Evolutionary conservation across 1,140 invertebrate species (phyloP).

Genomic region (Halesus radiatus): DNA sequence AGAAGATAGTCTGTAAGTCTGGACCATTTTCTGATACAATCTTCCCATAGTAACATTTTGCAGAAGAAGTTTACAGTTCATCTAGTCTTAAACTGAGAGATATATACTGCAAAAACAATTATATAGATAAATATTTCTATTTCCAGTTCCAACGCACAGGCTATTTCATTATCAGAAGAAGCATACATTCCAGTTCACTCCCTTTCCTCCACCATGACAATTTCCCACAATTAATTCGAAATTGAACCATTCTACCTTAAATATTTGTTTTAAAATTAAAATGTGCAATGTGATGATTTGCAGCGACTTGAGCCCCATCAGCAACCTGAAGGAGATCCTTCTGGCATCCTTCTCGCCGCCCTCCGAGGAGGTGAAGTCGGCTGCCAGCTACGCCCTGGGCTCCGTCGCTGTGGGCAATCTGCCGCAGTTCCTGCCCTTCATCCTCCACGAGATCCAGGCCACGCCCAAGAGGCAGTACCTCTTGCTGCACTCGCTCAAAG

Average conservation of each 20-base stretch:
- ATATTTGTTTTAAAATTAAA: too few relatives aligned
- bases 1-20: slow-evolving; percentile 5
- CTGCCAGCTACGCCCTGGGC: slow-evolving; percentile 96
- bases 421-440: slow-evolving; percentile 93
- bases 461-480: slow-evolving; percentile 97
- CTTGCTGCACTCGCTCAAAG: slow-evolving; percentile 96
- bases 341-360: slow-evolving; percentile 82
- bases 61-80: slow-evolving; percentile 6
- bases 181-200: too few relatives aligned
- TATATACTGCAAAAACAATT: slow-evolving; percentile 16
- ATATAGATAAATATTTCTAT: too few relatives aligned
- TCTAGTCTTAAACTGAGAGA: not conserved
- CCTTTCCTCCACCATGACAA: too few relatives aligned
- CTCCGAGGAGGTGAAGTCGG: slow-evolving; percentile 93
- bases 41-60: slow-evolving; percentile 8
- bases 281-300: slow-evolving; percentile 6
- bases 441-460: slow-evolving; percentile 92
- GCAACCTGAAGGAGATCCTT: slow-evolving; percentile 81
- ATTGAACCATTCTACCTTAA: too few relatives aligned
- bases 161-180: too few relatives aligned
- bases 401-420: slow-evolving; percentile 96
- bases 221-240: too few relatives aligned
- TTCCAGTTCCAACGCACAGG: too few relatives aligned
- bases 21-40: slow-evolving; percentile 15
- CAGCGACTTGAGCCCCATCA: slow-evolving; percentile 88